Percentiles rank a stretch among this genome's conserved stretches.
phyloP scores from a whole-genome alignment of 2,113 vertebrate genomes.

The Artemisiospiza belli region DNA sequence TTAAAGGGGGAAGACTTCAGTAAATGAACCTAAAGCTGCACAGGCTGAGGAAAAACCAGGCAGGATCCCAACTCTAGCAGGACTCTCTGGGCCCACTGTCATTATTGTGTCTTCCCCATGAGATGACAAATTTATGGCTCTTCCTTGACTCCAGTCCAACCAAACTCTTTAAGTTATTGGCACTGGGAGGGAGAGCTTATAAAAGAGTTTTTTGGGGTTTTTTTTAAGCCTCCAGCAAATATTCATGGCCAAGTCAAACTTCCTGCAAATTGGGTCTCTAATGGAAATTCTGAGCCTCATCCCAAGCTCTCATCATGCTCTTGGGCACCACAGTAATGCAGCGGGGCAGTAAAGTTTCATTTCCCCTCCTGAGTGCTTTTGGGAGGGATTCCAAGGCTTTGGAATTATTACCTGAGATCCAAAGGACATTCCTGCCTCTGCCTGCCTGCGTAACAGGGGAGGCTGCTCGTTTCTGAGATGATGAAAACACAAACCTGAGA shows the following conservation, averaged over 20 bases:
- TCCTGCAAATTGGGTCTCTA: constrained; percentile 6
- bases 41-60: not conserved
- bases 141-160: constrained; percentile 5
- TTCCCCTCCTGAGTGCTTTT: constrained; percentile 48
- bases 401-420: not conserved
- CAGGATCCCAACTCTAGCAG: constrained; percentile 1
- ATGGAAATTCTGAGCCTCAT: constrained; percentile 54
- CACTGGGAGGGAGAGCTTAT: constrained; percentile 17
- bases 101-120: not conserved
- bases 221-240: constrained; percentile 11
- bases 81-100: not conserved
- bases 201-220: not conserved
- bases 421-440: not conserved
- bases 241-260: constrained; percentile 43
- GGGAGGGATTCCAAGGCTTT: constrained; percentile 42
- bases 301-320: not conserved
- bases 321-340: constrained; percentile 13
- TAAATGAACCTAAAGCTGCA: not conserved
- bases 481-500: not conserved
- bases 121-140: constrained; percentile 28
- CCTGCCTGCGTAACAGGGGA: not conserved
- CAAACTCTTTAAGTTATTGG: constrained; percentile 4
- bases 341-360: constrained; percentile 29
- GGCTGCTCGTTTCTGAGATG: not conserved
- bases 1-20: not conserved